phyloP scores from a whole-genome alignment of 1,140 invertebrate species.

The Coelopa frigida region DNA sequence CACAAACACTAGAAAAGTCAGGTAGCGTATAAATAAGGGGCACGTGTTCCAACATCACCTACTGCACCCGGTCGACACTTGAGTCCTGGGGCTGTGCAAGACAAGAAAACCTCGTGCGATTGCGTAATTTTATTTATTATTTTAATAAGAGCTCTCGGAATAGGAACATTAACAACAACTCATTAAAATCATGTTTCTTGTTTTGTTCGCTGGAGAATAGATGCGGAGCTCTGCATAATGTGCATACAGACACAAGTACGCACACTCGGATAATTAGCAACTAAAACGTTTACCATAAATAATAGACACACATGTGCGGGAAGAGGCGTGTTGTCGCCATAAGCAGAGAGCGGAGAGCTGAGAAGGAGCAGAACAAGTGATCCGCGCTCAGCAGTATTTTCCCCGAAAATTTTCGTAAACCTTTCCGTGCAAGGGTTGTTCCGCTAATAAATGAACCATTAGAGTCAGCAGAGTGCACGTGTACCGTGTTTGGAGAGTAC shows the following conservation, averaged over 20 bases:
- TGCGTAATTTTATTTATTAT: constrained; percentile 14
- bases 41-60: no score
- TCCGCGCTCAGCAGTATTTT: not conserved
- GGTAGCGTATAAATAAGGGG: constrained; percentile 32
- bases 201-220: constrained; percentile 1
- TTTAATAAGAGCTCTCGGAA: not conserved
- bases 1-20: constrained; percentile 39
- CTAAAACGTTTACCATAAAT: constrained; percentile 6
- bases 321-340: constrained; percentile 1
- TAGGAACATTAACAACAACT: not conserved
- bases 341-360: no score
- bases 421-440: constrained; percentile 7
- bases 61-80: no score
- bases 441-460: no score
- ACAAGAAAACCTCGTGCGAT: constrained; percentile 3
- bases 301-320: constrained; percentile 5
- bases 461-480: no score
- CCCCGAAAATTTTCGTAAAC: not conserved
- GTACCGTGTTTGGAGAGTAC: no score
- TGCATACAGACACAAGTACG: not conserved
- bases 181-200: not conserved
- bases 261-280: not conserved
- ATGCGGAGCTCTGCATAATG: not conserved
- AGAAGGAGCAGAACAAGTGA: not conserved
- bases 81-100: no score